Evolutionary conservation across 1,140 invertebrate genomes (phyloP), one percentile per base, ranked within the genome.

Genomic region (Heliconius himera): DNA sequence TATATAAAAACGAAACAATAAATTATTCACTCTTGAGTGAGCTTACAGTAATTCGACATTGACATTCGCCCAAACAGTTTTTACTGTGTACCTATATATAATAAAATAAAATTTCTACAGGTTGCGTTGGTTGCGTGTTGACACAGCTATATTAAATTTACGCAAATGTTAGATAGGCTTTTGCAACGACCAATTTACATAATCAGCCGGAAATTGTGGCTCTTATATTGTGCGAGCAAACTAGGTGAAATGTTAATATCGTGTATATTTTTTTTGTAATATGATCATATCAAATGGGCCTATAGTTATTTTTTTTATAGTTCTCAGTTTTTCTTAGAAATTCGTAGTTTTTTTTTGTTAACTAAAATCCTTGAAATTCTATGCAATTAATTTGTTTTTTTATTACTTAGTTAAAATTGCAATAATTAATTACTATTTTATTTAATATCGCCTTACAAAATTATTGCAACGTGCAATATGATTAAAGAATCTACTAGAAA

Each of bases 101-200:
- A 79, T 83, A 77, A 86, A 78, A 82, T 76, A 83, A 82, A 86
- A 83, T 87, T 85, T 84, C 83, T 84, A 86, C 73, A 79, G 81
- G 74, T 91, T 91, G 85, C 88, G 74, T 81, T 80, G 73, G 26
- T 72, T 76, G 70, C 60, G 51, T 90, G 83, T 89, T 90, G 88
- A 87, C 89, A 89, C 73, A 81, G 77, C 70, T 51, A 81, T 82
- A 81, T 79, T 86, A 89, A 88, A 84, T 90, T 91, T 92, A 91
- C 87, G 89, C 84, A 91, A 92, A 91, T 80, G 78, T 70, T 82
- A 29, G 36, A 79, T 60, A 78, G 71, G 29, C 46, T 89, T 87
- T 89, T 86, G 89, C 79, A 91, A 90, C 66, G n/a, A 74, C 38
- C 73, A 75, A 26, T 87, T 84, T 84, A 82, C 84, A 83, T 85